These are phyloP conservation scores for Semnornis frantzii DNA, from an alignment of 2,113 vertebrate species.

Conservation along the genomic window DNA sequence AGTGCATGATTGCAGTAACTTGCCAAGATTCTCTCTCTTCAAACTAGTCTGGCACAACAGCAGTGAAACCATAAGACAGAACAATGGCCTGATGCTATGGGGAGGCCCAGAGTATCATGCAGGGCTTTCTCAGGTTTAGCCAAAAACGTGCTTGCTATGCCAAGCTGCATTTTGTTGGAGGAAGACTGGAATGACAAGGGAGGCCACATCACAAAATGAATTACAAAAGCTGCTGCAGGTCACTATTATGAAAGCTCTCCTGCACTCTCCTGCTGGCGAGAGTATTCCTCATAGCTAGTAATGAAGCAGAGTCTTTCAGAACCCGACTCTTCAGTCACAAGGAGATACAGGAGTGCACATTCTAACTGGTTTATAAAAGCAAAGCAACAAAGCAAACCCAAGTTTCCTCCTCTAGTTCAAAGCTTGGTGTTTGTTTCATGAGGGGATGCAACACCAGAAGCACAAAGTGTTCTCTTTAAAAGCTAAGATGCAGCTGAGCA, in stretches of 20 bases:
- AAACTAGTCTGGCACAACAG: background rate
- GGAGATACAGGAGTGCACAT: background rate
- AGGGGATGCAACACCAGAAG: background rate
- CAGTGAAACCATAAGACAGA: background rate
- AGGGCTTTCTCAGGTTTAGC: background rate
- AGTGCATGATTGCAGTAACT: background rate
- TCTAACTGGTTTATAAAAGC: background rate
- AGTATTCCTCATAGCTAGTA: background rate
- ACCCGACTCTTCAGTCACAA: background rate
- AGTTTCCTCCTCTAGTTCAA: background rate
- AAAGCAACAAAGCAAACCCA: background rate
- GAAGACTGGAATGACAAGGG: background rate
- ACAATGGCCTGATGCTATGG: background rate
- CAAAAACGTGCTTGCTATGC: background rate
- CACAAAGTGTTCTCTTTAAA: background rate
- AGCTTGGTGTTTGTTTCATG: background rate
- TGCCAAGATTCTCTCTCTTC: background rate
- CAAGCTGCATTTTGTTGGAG: background rate
- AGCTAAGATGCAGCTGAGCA: background rate
- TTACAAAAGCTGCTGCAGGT: background rate
- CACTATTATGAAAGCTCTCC: background rate
- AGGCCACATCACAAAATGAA: background rate
- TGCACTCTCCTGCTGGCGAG: background rate
- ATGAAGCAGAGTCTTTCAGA: background rate
- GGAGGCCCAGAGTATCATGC: background rate